Evolutionary conservation across 64 coral and sea anemone species (phyloP).

Genomic region (Porites australiensis): DNA sequence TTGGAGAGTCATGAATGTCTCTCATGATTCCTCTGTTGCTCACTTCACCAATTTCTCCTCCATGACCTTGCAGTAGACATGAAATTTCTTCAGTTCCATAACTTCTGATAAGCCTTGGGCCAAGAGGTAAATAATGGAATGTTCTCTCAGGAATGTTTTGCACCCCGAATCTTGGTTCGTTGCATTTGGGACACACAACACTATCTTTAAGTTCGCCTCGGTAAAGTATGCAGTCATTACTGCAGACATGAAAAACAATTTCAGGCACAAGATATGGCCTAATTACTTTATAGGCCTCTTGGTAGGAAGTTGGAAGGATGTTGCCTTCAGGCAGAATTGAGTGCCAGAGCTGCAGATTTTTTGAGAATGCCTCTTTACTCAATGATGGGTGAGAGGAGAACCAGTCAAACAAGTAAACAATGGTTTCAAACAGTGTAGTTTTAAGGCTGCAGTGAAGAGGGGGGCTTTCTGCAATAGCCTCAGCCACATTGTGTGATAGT

Average conservation of each 20-base stretch:
- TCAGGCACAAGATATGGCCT: conserved; percentile 53
- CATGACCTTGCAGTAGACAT: conserved; percentile 8
- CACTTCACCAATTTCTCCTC: not conserved
- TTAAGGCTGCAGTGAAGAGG: not conserved
- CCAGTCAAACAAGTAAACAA: conserved; percentile 59
- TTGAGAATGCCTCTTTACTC: conserved; percentile 81
- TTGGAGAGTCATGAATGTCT: conserved; percentile 58
- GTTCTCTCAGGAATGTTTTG: conserved; percentile 31
- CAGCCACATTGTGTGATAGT: not conserved
- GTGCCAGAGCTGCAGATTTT: conserved; percentile 70
- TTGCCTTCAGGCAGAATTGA: conserved; percentile 50
- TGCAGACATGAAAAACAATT: conserved; percentile 58
- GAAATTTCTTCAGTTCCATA: conserved; percentile 49
- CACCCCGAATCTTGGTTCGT: conserved; percentile 18
- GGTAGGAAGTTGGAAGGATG: conserved; percentile 39
- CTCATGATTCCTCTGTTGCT: not conserved
- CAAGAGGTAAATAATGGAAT: conserved; percentile 68
- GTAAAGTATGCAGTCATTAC: conserved; percentile 67
- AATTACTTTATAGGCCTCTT: conserved; percentile 57
- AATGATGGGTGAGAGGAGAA: conserved; percentile 58
- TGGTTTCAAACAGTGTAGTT: conserved; percentile 12
- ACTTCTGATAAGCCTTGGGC: conserved; percentile 38
- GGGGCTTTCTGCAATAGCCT: conserved; percentile 40
- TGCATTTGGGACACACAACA: conserved; percentile 21
- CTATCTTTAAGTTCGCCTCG: conserved; percentile 40